Percentiles rank a stretch among this genome's conserved stretches.
Evolutionary conservation across 2,113 vertebrate genomes (phyloP).

Genomic region (Ornithorhynchus anatinus): DNA sequence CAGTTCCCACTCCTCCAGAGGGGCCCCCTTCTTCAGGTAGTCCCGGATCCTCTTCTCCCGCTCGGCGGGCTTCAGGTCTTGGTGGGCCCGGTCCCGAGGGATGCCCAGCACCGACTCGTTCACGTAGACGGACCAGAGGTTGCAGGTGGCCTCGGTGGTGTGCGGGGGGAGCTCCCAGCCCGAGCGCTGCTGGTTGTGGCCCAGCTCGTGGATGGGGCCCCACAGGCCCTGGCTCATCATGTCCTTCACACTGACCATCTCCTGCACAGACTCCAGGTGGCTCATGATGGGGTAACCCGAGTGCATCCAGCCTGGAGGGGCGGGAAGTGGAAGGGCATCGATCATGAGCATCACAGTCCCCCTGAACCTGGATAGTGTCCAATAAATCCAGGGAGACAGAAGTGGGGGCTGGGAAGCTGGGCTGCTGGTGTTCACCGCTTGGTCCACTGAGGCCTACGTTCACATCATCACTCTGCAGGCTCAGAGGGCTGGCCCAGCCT

Average conservation of each 20-base stretch:
- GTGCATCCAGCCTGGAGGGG: conserved; percentile 77
- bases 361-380: neutral
- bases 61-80: neutral
- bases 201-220: conserved; percentile 71
- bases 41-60: conserved; percentile 23
- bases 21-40: conserved; percentile 37
- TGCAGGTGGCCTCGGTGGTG: conserved; percentile 80
- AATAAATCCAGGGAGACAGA: neutral
- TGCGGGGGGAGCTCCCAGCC: conserved; percentile 77
- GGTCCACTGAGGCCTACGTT: no score
- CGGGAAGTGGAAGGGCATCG: neutral
- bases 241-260: conserved; percentile 2
- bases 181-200: conserved; percentile 78
- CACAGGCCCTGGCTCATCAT: conserved; percentile 44
- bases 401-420: neutral
- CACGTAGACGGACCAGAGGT: conserved; percentile 81
- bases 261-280: neutral
- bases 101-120: conserved; percentile 66
- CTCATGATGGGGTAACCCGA: conserved; percentile 77
- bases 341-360: no score
- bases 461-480: no score
- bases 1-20: conserved; percentile 47
- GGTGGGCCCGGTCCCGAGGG: conserved; percentile 54
- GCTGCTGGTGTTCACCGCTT: accelerated
- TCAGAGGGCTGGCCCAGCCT: neutral